Evolutionary conservation across 2,888 invertebrate genomes (phyloP), one percentile per base, ranked within the genome.

Genomic region (Xanthia icteritia): DNA sequence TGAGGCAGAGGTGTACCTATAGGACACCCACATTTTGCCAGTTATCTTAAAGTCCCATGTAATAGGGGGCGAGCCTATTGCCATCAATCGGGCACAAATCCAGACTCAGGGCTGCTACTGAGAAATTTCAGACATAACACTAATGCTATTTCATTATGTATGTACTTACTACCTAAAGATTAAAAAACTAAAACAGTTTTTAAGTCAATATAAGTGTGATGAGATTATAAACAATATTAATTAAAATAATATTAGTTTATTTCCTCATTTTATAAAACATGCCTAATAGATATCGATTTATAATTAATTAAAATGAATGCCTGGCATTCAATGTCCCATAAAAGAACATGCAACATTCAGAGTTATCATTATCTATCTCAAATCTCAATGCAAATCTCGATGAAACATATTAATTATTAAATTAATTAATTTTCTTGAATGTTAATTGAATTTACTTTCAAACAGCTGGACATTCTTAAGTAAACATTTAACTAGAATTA

Each of bases 341-440:
- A 68, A 77, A 69, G 78, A 76, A 61, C 76, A 87, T 71, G 64
- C 77, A 76, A 76, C 73, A 73, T 86, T 79, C 48, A 75, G 65
- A 86, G 74, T 71, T 68, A 83, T 76, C 76, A 76, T 76, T 66
- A 71, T 65, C 48, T 77, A 82, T 86, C 72, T 77, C 51, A 72
- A 88, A 86, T 88, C 86, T 76, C 27, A 80, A 67, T 70, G 63
- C 73, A 72, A 78, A 83, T 76, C 77, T 83, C 64, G 70, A 78
- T 76, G 54, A 75, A 79, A 76, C 73, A 73, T 72, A 83, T 76
- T 79, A 79, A 86, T 87, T 81, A 82, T 72, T 66, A 58, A 66
- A 70, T 74, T 69, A 77, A 86, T 86, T 76, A 73, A 87, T 78
- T 73, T 71, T 58, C 65, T 78, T 75, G 69, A 76, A 77, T 76